phyloP scores from a whole-genome alignment of 2,888 invertebrate genomes.

The Silvanus unidentatus region DNA sequence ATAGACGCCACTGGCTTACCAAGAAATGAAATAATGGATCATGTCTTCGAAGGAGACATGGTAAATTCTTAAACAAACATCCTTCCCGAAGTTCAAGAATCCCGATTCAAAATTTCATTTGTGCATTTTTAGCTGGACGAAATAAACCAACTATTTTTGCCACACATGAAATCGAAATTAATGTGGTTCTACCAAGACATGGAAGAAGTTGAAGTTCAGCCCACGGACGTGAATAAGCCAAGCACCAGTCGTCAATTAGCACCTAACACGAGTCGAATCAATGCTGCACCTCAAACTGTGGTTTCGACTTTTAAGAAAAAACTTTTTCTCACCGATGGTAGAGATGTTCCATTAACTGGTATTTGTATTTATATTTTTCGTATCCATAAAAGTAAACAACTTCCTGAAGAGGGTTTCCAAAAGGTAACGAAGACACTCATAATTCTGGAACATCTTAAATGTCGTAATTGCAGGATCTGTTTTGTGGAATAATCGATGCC shows the following conservation, averaged over 20 bases:
- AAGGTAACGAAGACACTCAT: constrained; percentile 54
- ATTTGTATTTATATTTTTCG: constrained; percentile 82
- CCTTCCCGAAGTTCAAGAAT: background rate
- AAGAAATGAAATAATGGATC: constrained; percentile 82
- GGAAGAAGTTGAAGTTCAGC: constrained; percentile 56
- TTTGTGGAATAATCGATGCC: constrained; percentile 76
- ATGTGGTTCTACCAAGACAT: constrained; percentile 88
- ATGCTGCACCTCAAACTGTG: constrained; percentile 37
- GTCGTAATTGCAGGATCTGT: constrained; percentile 43
- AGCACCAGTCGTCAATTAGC: constrained; percentile 37
- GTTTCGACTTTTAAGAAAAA: constrained; percentile 59
- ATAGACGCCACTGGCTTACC: constrained; percentile 78
- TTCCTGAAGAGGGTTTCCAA: constrained; percentile 90
- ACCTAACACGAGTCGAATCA: constrained; percentile 38
- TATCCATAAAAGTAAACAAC: constrained; percentile 73
- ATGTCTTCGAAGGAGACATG: constrained; percentile 87
- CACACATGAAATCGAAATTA: constrained; percentile 77
- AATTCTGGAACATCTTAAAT: background rate
- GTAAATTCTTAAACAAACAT: constrained; percentile 51
- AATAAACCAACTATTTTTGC: constrained; percentile 79
- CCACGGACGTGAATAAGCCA: constrained; percentile 34
- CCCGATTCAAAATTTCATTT: constrained; percentile 1
- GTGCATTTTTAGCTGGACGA: constrained; percentile 62
- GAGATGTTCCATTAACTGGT: constrained; percentile 74
- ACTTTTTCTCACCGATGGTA: constrained; percentile 78